Conservation (phyloP, 2,113 vertebrate species). For the Micronycteris hirsuta region DNA sequence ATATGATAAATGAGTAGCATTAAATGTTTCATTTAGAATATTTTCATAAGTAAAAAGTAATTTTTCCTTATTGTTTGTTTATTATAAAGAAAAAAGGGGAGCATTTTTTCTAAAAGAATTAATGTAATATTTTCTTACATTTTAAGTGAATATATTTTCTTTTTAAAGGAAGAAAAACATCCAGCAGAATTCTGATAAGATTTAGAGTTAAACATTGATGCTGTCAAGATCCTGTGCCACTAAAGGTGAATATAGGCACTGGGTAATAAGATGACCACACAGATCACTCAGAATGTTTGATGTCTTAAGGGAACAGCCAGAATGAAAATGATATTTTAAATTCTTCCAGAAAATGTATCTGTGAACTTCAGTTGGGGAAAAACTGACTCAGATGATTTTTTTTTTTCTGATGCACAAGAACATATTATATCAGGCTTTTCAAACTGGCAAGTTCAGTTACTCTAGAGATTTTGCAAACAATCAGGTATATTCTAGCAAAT, state of each 20-base stretch:
- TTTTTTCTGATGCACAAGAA: neutral
- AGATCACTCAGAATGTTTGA: neutral
- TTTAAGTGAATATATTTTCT: neutral
- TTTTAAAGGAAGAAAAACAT: neutral
- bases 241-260: too few species aligned
- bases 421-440: neutral
- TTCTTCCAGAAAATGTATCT: neutral
- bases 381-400: neutral
- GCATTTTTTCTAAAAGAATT: neutral
- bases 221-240: neutral
- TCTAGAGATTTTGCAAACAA: slow-evolving; percentile 21
- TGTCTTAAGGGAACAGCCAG: neutral
- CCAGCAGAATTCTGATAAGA: neutral
- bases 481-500: neutral
- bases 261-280: neutral
- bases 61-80: neutral
- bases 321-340: neutral
- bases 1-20: neutral
- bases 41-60: neutral
- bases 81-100: neutral
- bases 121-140: neutral
- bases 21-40: neutral
- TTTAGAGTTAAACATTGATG: neutral
- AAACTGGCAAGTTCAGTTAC: neutral
- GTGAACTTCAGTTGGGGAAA: neutral